Evolutionary conservation across 1,140 invertebrate genomes (phyloP).

Genomic region (Aphis gossypii): DNA sequence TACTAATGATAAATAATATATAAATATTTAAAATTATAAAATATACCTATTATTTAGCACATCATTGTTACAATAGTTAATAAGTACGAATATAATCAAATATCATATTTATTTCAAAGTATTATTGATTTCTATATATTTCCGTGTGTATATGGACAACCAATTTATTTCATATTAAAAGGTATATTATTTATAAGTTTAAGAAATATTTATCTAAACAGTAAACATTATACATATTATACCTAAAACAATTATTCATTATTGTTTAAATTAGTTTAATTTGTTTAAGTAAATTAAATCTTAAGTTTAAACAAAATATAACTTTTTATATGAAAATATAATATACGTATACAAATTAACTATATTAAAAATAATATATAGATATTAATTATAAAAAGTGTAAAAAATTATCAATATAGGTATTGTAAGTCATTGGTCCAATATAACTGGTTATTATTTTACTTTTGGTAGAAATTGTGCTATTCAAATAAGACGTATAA

Average conservation of each 20-base stretch:
- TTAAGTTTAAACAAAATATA: background rate
- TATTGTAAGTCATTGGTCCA: background rate
- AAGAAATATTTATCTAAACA: background rate
- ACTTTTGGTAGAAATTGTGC: background rate
- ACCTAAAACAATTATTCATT: background rate
- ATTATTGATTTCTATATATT: background rate
- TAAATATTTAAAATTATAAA: background rate
- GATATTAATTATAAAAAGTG: background rate
- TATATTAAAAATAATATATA: no score
- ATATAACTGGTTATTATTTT: background rate
- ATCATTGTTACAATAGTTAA: background rate
- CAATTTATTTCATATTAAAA: background rate
- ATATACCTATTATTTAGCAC: background rate
- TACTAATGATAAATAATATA: background rate
- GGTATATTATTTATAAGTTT: background rate
- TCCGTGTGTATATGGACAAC: background rate
- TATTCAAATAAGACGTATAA: background rate
- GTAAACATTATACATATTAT: background rate
- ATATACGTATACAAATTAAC: background rate
- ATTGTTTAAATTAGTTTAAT: background rate
- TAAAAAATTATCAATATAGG: background rate
- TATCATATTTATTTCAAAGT: background rate
- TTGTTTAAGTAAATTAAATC: no score
- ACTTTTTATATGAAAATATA: background rate
- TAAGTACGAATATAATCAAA: background rate